Evolutionary conservation across 2,888 invertebrate genomes (phyloP), one percentile per base, ranked within the genome.

Genomic region (Erebia aethiops): DNA sequence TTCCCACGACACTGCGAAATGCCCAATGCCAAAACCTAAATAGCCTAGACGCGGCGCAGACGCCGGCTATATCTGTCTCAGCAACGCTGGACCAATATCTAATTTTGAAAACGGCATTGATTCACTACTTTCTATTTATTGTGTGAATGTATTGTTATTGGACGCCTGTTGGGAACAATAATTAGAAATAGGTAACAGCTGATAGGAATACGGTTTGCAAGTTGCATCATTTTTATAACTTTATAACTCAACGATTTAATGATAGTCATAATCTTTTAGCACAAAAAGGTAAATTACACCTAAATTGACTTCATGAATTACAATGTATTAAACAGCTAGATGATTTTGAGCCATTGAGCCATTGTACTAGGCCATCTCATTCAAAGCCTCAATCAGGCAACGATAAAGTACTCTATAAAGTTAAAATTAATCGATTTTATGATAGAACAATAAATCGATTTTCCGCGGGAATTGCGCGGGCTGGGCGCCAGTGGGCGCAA

Each of bases 31-130:
- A 91, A 91, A 89, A 87, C 84, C 85, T 87, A 89, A 90, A 92
- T 92, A 92, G 88, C 90, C 91, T 92, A 92, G 92, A 92, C 92
- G 89, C 89, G 87, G 84, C 84, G 84, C 91, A 93, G 92, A 93
- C 92, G 85, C 81, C 80, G 71, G 87, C 90, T 92, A 92, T 87
- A 92, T 91, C 87, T 83, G 91, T 87, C 90, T 81, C 87, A 76
- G 88, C 84, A 85, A 90, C 88, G 54, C 54, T 67, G 62, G 65
- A 67, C 69, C 69, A 69, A 80, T 78, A 78, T 82, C 77, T 84
- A 81, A 84, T 85, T 87, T 83, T 81, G 82, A 82, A 80, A 81
- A 82, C 83, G 77, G 78, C 78, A 81, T 46, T 69, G 60, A 54
- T 61, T 67, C 43, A 21, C 26, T n/a, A 56, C 21, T 49, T 54